Base-by-base conservation (phyloP, 2,888 invertebrate species). In the Hecatera dysodea region DNA sequence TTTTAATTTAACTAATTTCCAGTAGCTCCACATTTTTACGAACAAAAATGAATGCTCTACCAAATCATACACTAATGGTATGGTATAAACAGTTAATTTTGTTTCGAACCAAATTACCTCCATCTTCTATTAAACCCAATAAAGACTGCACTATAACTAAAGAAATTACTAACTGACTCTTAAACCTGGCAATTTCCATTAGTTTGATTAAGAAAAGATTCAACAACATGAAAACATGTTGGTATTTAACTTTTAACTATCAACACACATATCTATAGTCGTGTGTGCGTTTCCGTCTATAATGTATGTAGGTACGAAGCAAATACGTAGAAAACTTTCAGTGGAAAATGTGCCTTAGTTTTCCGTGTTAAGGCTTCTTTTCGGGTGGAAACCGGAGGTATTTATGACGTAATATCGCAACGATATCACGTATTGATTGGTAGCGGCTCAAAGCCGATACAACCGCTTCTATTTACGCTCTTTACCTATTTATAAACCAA, bases 401-500 rank as follows among this genome's bases (percentile, higher is more conserved):
- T 86, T 90, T 93, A 84, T 70, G 89, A 78, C 87, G 79, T 82
- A 88, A 83, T 79, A 80, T 65, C 60, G 73, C 78, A 82, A 81
- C 75, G 81, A 76, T 86, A 86, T 85, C 82, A 76, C 75, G 92
- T 95, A 96, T 96, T 94, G 95, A 96, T 96, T 95, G 93, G 94
- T 91, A 90, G 94, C 89, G 89, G 90, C 91, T 90, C 90, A 88
- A 89, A 91, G 93, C 90, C 94, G 92, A 95, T 95, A 95, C 94
- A 94, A 93, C 92, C 91, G 92, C 88, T 92, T 92, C 94, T 95
- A 95, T 95, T 95, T 95, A 94, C 93, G 93, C 93, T 94, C 92
- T 92, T 95, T 95, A 95, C 94, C 95, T 95, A 95, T 96, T 95
- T 96, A 95, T 96, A 95, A 93, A 91, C 89, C 90, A 88, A 90